Evolutionary conservation across 2,888 invertebrate species (phyloP).

Genomic region (Harpagoxenus sublaevis): DNA sequence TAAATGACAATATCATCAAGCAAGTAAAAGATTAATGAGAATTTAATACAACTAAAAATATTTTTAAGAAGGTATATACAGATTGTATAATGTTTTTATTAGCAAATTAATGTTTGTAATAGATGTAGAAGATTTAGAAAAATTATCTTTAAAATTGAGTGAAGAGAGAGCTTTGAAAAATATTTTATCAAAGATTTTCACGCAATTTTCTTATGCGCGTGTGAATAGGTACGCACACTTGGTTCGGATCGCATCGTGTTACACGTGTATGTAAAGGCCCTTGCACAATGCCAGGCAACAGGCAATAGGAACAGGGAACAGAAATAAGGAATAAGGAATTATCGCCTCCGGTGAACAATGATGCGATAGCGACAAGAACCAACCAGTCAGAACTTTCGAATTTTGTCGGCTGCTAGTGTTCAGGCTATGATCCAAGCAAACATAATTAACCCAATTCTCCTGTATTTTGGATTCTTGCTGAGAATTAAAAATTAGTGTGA

Average conservation of each 20-base stretch:
- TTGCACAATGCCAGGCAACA: too few species aligned
- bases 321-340: too few species aligned
- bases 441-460: too few species aligned
- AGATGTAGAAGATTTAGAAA: background rate
- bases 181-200: background rate
- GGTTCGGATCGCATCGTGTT: conserved; percentile 11
- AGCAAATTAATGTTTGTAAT: background rate
- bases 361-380: too few species aligned
- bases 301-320: too few species aligned
- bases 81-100: background rate
- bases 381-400: too few species aligned
- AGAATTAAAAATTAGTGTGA: too few species aligned
- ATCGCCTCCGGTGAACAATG: too few species aligned
- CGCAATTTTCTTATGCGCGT: background rate
- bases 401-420: too few species aligned
- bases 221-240: background rate
- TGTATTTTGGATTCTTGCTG: too few species aligned
- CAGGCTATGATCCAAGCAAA: too few species aligned
- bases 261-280: background rate
- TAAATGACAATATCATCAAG: background rate
- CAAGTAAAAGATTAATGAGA: background rate
- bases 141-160: background rate
- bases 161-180: background rate
- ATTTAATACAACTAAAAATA: background rate
- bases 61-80: background rate